A percentile compares a stretch with the other conserved stretches of the same genome.
Evolutionary conservation across 2,113 vertebrate species (phyloP).

Genomic region (Aspiorhynchus laticeps): DNA sequence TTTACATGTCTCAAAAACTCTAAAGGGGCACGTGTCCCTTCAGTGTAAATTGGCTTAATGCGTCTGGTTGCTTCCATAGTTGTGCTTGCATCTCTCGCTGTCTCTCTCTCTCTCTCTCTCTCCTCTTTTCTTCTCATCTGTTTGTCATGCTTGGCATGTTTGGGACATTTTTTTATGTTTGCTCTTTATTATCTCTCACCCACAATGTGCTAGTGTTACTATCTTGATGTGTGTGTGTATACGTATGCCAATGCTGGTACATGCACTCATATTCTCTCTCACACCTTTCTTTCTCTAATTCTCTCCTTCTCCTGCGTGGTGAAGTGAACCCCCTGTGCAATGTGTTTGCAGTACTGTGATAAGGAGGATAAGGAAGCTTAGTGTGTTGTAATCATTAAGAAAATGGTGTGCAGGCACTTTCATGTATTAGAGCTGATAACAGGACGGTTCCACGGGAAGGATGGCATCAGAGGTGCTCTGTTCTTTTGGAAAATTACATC

Average conservation of each 20-base stretch:
- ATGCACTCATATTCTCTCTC: slow-evolving; percentile 43
- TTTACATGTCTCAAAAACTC: neutral
- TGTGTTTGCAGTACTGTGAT: slow-evolving; percentile 57
- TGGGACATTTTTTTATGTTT: slow-evolving; percentile 51
- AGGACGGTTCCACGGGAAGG: neutral
- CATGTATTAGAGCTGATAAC: slow-evolving; percentile 31
- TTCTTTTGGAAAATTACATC: slow-evolving; percentile 6
- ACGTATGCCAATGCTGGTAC: slow-evolving; percentile 7
- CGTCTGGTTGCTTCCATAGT: neutral
- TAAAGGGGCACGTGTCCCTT: neutral
- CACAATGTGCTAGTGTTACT: slow-evolving; percentile 58
- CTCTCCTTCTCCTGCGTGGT: slow-evolving; percentile 34
- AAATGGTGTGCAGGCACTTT: slow-evolving; percentile 7
- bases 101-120: neutral
- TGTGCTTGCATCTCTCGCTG: neutral
- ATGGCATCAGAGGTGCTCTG: slow-evolving; percentile 3
- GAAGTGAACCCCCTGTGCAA: slow-evolving; percentile 42
- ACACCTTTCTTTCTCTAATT: slow-evolving; percentile 35
- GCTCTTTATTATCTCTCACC: slow-evolving; percentile 64
- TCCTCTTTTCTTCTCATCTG: slow-evolving; percentile 1
- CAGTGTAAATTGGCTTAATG: neutral
- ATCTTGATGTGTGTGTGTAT: slow-evolving; percentile 52
- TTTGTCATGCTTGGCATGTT: slow-evolving; percentile 32
- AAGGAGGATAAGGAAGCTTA: slow-evolving; percentile 45
- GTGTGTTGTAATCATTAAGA: slow-evolving; percentile 33